Evolutionary conservation across 1,140 invertebrate genomes (phyloP).

Genomic region (Mya arenaria): DNA sequence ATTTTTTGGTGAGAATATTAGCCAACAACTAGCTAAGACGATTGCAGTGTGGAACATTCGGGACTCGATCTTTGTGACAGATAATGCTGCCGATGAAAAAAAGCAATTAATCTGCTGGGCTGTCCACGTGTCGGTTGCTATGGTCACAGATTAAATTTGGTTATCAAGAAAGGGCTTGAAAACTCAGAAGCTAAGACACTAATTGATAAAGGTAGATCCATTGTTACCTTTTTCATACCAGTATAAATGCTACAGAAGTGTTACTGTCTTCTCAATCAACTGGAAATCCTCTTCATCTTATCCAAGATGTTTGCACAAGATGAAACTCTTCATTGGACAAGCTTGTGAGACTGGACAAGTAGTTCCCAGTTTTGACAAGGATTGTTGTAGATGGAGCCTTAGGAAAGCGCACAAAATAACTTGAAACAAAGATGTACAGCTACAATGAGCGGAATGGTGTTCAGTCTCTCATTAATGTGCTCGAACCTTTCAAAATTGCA

Average conservation of each 20-base stretch:
- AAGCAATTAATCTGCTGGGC: not conserved
- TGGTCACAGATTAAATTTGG: constrained; percentile 27
- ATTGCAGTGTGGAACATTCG: not conserved
- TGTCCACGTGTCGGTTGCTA: constrained; percentile 34
- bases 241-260: constrained; percentile 10
- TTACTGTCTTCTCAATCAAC: not conserved
- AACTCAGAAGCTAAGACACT: not conserved
- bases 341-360: too few species aligned
- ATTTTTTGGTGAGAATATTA: too few species aligned
- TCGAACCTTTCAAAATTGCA: not conserved
- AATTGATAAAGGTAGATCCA: not conserved
- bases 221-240: constrained; percentile 37
- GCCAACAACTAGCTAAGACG: too few species aligned
- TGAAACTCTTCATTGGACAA: not conserved
- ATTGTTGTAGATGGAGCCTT: not conserved
- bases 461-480: not conserved
- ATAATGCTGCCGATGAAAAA: constrained; percentile 49
- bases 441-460: not conserved
- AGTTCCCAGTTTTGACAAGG: not conserved
- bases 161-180: constrained; percentile 21
- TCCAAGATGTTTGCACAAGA: not conserved
- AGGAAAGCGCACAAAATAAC: not conserved
- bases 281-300: not conserved
- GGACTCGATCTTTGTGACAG: constrained; percentile 11
- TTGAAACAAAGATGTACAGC: not conserved